Conservation (phyloP, 2,888 invertebrate species). For the Actias luna region DNA sequence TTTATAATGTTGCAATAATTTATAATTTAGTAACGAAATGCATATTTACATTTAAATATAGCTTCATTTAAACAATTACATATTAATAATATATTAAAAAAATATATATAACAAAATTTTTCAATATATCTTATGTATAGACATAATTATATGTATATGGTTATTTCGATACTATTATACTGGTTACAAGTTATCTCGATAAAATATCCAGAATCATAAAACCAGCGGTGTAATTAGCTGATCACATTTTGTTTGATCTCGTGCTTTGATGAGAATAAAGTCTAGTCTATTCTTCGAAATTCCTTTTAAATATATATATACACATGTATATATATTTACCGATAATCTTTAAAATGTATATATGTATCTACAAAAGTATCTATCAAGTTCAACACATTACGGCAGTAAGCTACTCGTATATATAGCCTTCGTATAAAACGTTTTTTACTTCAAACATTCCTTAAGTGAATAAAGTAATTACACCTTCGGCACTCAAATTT, state of each 20-base stretch:
- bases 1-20: no score
- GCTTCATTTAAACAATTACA: no score
- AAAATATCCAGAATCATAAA: neutral
- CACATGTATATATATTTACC: slow-evolving; percentile 36
- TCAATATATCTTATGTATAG: no score
- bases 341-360: no score
- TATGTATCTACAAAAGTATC: slow-evolving; percentile 46
- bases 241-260: neutral
- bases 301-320: neutral
- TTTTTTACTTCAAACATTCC: neutral
- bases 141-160: no score
- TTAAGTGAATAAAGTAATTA: neutral
- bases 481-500: neutral
- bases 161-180: no score
- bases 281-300: neutral
- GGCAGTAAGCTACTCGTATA: no score
- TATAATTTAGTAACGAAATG: no score
- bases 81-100: no score
- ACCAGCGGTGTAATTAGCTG: neutral
- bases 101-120: no score
- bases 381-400: slow-evolving; percentile 27
- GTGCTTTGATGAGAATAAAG: neutral
- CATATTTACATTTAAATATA: no score
- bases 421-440: neutral
- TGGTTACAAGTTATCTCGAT: neutral